phyloP scores from a whole-genome alignment of 2,113 vertebrate genomes.

The Mixornis gularis region DNA sequence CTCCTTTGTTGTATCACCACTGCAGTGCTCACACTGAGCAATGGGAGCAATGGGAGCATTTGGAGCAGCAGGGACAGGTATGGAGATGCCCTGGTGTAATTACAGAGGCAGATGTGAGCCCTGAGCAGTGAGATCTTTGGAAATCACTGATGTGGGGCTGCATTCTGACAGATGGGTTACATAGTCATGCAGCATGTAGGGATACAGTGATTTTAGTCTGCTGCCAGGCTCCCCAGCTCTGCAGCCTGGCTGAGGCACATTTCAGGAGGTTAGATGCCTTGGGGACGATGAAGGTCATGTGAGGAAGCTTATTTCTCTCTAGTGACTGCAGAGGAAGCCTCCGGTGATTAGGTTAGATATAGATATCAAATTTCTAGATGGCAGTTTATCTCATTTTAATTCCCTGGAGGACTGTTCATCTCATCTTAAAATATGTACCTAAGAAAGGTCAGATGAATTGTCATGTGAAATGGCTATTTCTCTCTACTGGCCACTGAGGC shows the following conservation, averaged over 20 bases:
- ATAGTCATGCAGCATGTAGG: not conserved
- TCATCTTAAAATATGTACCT: constrained; percentile 32
- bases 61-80: not conserved
- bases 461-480: not conserved
- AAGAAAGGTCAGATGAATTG: constrained; percentile 48
- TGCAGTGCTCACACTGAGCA: too few species aligned
- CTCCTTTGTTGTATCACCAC: not conserved
- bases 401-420: constrained; percentile 10
- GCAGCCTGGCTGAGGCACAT: not conserved
- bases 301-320: constrained; percentile 13
- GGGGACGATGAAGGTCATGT: not conserved
- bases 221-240: not conserved
- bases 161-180: not conserved
- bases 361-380: constrained; percentile 40
- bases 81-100: not conserved
- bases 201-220: not conserved
- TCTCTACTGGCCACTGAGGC: not conserved
- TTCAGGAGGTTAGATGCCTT: not conserved
- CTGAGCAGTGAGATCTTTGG: rapidly evolving
- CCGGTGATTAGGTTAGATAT: constrained; percentile 34
- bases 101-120: not conserved
- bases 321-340: constrained; percentile 4
- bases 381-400: constrained; percentile 39
- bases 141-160: not conserved
- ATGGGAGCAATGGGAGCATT: not conserved